These are phyloP conservation scores for Tangara arthus DNA, from an alignment of 2,797 vertebrate genomes.

Conservation along the genomic window DNA sequence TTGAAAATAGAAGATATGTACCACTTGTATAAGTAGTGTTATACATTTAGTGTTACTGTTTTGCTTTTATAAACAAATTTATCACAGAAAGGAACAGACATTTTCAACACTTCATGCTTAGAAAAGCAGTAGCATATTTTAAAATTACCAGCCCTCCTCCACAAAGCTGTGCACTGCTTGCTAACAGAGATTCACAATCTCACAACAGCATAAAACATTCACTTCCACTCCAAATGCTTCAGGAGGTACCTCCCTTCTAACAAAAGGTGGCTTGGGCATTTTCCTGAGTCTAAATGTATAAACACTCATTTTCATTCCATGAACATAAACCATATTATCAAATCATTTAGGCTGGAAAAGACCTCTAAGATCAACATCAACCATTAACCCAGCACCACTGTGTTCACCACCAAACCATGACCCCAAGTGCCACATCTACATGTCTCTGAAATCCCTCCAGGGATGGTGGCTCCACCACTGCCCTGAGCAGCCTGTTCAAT, in stretches of 20 bases:
- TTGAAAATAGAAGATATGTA: not conserved
- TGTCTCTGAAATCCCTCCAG: not conserved
- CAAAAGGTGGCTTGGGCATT: not conserved
- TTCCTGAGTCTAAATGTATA: not conserved
- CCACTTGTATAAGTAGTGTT: not conserved
- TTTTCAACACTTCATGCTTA: not conserved
- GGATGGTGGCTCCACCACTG: not conserved
- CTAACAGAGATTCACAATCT: not conserved
- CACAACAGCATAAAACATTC: not conserved
- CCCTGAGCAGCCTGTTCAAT: not conserved
- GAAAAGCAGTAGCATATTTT: not conserved
- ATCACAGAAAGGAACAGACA: not conserved
- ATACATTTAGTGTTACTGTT: not conserved
- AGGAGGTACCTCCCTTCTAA: not conserved
- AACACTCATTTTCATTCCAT: not conserved
- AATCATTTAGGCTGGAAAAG: not conserved
- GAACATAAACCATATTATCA: not conserved
- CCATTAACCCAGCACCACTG: not conserved
- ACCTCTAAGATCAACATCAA: not conserved
- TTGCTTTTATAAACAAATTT: not conserved
- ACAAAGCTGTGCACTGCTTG: not conserved
- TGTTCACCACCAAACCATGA: not conserved
- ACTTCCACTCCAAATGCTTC: not conserved
- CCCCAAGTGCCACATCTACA: not conserved
- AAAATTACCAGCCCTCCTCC: not conserved